phyloP scores from a whole-genome alignment of 2,113 vertebrate genomes.

The Pseudorectes ferrugineus region DNA sequence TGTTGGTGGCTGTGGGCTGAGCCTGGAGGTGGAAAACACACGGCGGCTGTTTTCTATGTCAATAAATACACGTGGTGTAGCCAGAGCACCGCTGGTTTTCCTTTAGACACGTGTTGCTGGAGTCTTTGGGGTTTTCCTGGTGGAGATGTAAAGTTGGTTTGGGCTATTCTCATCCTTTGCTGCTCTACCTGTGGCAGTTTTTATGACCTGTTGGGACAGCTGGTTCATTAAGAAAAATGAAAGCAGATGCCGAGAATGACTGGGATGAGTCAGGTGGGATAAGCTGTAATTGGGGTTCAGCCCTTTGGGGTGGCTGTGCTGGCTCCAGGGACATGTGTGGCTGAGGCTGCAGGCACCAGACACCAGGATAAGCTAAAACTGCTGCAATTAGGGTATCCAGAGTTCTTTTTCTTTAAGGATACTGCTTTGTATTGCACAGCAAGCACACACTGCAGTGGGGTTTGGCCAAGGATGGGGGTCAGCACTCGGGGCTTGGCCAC shows the following conservation, averaged over 20 bases:
- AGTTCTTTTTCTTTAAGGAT: not conserved
- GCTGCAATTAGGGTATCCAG: not conserved
- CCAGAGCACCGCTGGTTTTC: not conserved
- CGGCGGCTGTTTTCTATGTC: not conserved
- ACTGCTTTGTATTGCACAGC: not conserved
- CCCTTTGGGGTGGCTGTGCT: not conserved
- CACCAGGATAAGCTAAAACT: not conserved
- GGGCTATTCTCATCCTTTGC: not conserved
- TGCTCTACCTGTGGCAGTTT: not conserved
- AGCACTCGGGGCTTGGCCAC: not conserved
- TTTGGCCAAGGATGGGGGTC: not conserved
- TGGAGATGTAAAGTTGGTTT: not conserved
- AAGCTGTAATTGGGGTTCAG: not conserved
- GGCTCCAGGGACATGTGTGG: not conserved
- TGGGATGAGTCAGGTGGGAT: not conserved
- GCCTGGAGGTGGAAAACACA: not conserved
- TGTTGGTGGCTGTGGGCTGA: not conserved
- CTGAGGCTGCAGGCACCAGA: not conserved
- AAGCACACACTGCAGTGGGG: rapidly evolving
- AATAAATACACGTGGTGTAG: not conserved
- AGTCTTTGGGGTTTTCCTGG: not conserved
- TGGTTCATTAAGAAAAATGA: not conserved
- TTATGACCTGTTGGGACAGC: not conserved
- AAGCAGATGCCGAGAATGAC: not conserved
- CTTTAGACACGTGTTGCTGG: not conserved